A percentile compares a stretch with the other conserved stretches of the same genome.
These are phyloP conservation scores for Stictonetta naevosa DNA, from an alignment of 2,113 vertebrate species.

Conservation along the genomic window DNA sequence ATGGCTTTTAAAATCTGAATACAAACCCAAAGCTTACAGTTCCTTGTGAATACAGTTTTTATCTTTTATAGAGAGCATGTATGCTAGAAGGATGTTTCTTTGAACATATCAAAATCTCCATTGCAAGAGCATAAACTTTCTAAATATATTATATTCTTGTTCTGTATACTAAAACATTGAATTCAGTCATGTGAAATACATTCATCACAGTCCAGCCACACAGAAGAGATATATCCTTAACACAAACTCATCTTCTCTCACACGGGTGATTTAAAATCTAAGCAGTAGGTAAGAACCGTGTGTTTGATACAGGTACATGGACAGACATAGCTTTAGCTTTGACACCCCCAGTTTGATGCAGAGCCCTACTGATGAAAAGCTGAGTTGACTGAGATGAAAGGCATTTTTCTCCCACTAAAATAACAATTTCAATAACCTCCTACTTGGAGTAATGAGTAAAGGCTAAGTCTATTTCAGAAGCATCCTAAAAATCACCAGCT, in stretches of 20 bases:
- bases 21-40: not conserved
- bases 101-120: not conserved
- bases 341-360: not conserved
- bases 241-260: not conserved
- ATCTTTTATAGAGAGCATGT: not conserved
- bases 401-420: not conserved
- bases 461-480: not conserved
- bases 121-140: not conserved
- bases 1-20: not conserved
- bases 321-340: not conserved
- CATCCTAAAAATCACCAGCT: not conserved
- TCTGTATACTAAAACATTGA: not conserved
- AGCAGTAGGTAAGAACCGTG: not conserved
- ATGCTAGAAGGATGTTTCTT: not conserved
- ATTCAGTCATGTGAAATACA: not conserved
- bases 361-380: not conserved
- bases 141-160: not conserved
- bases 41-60: not conserved
- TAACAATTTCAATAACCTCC: conserved; percentile 10
- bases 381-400: not conserved
- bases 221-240: not conserved
- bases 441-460: not conserved
- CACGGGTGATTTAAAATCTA: not conserved
- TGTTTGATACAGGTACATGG: not conserved
- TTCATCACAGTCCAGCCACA: not conserved